Evolutionary conservation across 2,113 vertebrate species (phyloP).

Genomic region (Pterocles orientalis): DNA sequence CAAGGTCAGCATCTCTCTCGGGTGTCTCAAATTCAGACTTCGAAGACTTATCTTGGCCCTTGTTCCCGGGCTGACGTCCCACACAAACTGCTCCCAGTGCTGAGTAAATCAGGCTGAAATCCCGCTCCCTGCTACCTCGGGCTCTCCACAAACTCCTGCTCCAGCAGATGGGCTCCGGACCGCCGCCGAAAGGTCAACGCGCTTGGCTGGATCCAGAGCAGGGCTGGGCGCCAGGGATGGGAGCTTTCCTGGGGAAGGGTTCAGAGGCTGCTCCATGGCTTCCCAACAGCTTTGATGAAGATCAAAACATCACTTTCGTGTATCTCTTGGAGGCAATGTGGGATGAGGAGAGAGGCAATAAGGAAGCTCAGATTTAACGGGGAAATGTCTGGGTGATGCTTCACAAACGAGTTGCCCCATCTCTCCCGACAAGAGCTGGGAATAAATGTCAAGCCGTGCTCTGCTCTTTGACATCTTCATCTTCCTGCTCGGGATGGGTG

Average conservation of each 20-base stretch:
- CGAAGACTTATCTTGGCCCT: not conserved
- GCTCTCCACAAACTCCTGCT: not conserved
- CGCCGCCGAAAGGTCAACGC: not conserved
- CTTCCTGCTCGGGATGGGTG: not conserved
- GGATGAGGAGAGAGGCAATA: not conserved
- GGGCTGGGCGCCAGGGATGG: not conserved
- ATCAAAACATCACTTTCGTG: not conserved
- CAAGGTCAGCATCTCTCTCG: not conserved
- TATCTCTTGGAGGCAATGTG: not conserved
- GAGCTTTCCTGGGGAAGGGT: not conserved
- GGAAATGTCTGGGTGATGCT: not conserved
- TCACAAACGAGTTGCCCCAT: not conserved
- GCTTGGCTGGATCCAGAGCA: not conserved
- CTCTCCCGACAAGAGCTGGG: not conserved
- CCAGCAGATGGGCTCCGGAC: not conserved
- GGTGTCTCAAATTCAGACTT: not conserved
- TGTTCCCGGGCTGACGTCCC: rapidly evolving
- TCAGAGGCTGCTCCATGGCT: not conserved
- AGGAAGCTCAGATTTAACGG: not conserved
- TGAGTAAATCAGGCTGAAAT: not conserved
- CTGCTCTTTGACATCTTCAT: conserved; percentile 22
- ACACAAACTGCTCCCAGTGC: not conserved
- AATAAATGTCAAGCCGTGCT: not conserved
- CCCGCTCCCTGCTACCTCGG: not conserved
- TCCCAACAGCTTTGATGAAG: not conserved